Base-by-base conservation (phyloP, 2,113 vertebrate species). In the Salminus brasiliensis region DNA sequence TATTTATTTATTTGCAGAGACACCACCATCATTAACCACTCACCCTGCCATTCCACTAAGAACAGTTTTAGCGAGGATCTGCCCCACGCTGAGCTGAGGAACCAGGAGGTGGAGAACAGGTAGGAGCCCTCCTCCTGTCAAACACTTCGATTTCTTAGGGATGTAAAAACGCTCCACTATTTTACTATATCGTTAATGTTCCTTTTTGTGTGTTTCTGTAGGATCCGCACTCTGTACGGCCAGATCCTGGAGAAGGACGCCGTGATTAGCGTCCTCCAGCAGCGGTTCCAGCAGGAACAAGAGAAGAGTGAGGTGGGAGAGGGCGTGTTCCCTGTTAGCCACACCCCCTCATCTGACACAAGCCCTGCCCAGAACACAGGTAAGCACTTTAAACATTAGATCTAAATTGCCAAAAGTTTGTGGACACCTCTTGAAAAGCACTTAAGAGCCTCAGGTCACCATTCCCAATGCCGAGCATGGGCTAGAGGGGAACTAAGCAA, bases 41-140 rank as follows among this genome's bases (percentile, higher is more conserved):
- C 97, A 0, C 97, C 98, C 0, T 89, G 93, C 45, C 94, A 96
- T 59, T 98, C 97, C 0, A 97, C 97, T 27, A 95, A 96, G 88
- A 95, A 86, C 90, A 99, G 97, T 85, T 98, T 98, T 85, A 96
- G 96, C 0, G 96, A 95, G 83, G 95, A 96, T 76, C 91, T 96
- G 21, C 94, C 97, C 0, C 62, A 92, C 2, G 90, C 93, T 5
- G 93, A 87, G 88, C 94, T 96, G 83, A 94, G 94, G 81, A 94
- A 95, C 62, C 96, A 97, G 84, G 97, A 98, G 87, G 97, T 99
- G 95, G 95, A 98, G 90, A 98, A 93, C 93, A 96, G 97, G 98
- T 98, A 86, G 10, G 9, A 47, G 36, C 34, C 3, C 13, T 49
- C n/a, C n/a, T n/a, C n/a, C 12, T 11, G 0, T 77, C 29, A 66